Percentiles rank a stretch among this genome's conserved stretches.
These are phyloP conservation scores for Sardinella longiceps DNA, from an alignment of 2,797 vertebrate genomes.

Conservation along the genomic window DNA sequence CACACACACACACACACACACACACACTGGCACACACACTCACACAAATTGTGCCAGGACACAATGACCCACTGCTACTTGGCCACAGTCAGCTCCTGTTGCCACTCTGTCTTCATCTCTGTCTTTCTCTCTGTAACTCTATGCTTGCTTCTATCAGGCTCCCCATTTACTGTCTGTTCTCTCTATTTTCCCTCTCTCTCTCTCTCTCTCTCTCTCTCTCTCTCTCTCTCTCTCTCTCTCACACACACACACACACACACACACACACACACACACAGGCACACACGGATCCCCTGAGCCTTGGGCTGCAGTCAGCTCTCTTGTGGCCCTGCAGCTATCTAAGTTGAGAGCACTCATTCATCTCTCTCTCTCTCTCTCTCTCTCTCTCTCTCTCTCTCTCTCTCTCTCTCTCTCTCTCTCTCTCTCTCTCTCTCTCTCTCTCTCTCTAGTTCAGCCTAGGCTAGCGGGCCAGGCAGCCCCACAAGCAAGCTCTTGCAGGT, in stretches of 20 bases:
- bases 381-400: background rate
- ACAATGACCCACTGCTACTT: background rate
- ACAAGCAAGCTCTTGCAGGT: slow-evolving; percentile 7
- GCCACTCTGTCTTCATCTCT: background rate
- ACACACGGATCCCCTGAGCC: slow-evolving; percentile 2
- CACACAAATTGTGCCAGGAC: background rate
- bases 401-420: background rate
- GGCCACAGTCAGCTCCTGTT: slow-evolving; percentile 4
- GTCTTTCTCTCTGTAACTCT: background rate
- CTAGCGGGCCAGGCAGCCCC: background rate
- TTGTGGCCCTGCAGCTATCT: slow-evolving; percentile 9
- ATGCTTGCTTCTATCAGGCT: background rate
- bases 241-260: background rate
- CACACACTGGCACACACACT: background rate
- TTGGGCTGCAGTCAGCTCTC: background rate
- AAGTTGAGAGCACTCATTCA: background rate
- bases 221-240: background rate
- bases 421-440: background rate
- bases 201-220: background rate
- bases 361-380: background rate
- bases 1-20: background rate
- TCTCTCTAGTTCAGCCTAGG: background rate
- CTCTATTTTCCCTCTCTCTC: background rate
- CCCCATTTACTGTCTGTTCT: background rate
- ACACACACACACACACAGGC: background rate